Base-by-base conservation (phyloP, 2,888 invertebrate genomes). In the Rhaphigaster nebulosa region DNA sequence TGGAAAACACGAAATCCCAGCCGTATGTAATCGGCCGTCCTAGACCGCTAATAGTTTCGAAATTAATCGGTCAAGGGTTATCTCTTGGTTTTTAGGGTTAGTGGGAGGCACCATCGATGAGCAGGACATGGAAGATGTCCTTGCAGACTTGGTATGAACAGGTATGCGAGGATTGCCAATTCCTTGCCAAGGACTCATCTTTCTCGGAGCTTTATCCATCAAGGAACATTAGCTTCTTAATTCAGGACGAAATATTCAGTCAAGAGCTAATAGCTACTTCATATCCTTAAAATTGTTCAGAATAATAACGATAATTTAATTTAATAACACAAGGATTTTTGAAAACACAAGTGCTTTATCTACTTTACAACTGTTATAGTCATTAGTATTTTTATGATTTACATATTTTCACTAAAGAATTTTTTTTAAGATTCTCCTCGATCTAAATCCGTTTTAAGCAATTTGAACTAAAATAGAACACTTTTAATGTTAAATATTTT, bases 31-130 rank as follows among this genome's bases (percentile, higher is more conserved):
- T 76, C 70, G 6, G 5, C 20, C 70, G 70, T 76, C 70, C 70
- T 76, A 76, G 70, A 76, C 70, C 70, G 34, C 70, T 8, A 38
- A 34, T 76, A 76, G 70, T 76, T 76, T 38, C 34, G 70, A 76
- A 76, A 84, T 41, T 45, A 45, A 45, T 84, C 84, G 84, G 84
- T 84, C 84, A 84, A 84, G 84, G 84, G 84, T 84, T 50, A 84
- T 38, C 65, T 29, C 34, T 38, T 38, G 70, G 20, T 20, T 13
- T 34, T 34, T 18, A 34, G 60, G 6, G 60, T 12, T 1, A 5
- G n/a, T 2, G 2, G 13, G 29, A 29, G 70, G 70, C 0, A 65
- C 65, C 70, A 10, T 2, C 38, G 70, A 29, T 65, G 29, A 29
- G 70, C 5, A 34, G 18, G 70, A 65, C 65, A n/a, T 18, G 65